Conservation (phyloP, 2,888 invertebrate genomes). For the Leptodirus hochenwartii region DNA sequence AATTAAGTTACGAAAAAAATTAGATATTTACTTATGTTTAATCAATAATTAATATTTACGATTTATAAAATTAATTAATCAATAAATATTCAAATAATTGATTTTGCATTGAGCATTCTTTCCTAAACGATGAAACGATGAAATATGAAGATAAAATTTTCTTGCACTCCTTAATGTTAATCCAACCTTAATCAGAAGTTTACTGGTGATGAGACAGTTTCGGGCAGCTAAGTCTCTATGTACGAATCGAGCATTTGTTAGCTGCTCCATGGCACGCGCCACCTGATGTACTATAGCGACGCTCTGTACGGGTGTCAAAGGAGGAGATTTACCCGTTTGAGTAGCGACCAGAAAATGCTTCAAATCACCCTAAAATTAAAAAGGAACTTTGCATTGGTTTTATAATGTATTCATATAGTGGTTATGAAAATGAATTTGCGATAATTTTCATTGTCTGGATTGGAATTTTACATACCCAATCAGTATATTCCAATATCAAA, state of each 20-base stretch:
- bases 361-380: conserved; percentile 57
- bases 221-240: conserved; percentile 85
- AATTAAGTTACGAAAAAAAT: too few species aligned
- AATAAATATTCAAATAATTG: too few species aligned
- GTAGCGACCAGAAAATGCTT: conserved; percentile 73
- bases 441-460: neutral
- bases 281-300: conserved; percentile 55
- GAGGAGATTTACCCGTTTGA: conserved; percentile 33
- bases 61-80: too few species aligned
- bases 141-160: too few species aligned
- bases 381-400: too few species aligned
- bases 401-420: too few species aligned
- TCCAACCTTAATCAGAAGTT: conserved; percentile 67
- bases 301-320: conserved; percentile 47
- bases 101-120: too few species aligned
- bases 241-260: conserved; percentile 57
- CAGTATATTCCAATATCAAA: conserved; percentile 78
- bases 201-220: conserved; percentile 75
- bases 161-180: too few species aligned
- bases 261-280: conserved; percentile 63
- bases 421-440: conserved; percentile 1
- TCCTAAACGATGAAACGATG: too few species aligned
- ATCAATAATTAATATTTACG: too few species aligned
- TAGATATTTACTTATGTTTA: too few species aligned
- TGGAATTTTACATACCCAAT: conserved; percentile 50